Percentiles rank a stretch among this genome's conserved stretches.
phyloP scores from a whole-genome alignment of 2,113 vertebrate species.

The Lutjanus erythropterus region DNA sequence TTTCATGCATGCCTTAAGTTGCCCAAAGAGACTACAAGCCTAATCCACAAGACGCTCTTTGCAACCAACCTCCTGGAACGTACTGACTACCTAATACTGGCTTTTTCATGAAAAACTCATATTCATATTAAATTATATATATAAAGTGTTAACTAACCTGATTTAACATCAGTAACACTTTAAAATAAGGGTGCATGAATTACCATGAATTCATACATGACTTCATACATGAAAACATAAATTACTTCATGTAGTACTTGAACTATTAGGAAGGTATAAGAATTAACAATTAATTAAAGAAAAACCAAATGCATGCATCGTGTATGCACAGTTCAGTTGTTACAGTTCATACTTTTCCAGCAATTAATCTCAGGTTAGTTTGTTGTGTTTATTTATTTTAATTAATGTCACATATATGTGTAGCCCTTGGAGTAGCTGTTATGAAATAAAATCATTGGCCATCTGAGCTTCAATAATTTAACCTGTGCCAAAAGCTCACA shows the following conservation, averaged over 20 bases:
- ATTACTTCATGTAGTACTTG: too few relatives aligned
- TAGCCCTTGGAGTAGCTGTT: background rate
- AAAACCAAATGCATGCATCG: too few relatives aligned
- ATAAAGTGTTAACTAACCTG: background rate
- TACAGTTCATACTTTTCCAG: background rate
- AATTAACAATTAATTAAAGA: too few relatives aligned
- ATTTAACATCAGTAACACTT: too few relatives aligned
- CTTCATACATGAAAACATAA: too few relatives aligned
- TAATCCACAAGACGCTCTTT: constrained; percentile 22
- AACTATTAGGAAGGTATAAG: too few relatives aligned
- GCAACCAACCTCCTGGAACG: constrained; percentile 21
- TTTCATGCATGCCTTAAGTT: constrained; percentile 49
- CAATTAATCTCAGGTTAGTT: background rate
- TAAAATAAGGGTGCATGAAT: too few relatives aligned
- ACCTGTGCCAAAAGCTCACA: constrained; percentile 12
- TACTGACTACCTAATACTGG: background rate
- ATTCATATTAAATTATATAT: background rate
- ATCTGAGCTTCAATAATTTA: constrained; percentile 63
- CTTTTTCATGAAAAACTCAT: background rate
- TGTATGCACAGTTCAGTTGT: too few relatives aligned
- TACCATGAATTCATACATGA: too few relatives aligned
- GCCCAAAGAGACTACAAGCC: constrained; percentile 20
- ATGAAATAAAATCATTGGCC: constrained; percentile 33
- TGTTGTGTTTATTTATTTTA: constrained; percentile 14
- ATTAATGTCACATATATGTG: constrained; percentile 22